Conservation (phyloP, 2,113 vertebrate genomes). For the Oenanthe oenanthe region DNA sequence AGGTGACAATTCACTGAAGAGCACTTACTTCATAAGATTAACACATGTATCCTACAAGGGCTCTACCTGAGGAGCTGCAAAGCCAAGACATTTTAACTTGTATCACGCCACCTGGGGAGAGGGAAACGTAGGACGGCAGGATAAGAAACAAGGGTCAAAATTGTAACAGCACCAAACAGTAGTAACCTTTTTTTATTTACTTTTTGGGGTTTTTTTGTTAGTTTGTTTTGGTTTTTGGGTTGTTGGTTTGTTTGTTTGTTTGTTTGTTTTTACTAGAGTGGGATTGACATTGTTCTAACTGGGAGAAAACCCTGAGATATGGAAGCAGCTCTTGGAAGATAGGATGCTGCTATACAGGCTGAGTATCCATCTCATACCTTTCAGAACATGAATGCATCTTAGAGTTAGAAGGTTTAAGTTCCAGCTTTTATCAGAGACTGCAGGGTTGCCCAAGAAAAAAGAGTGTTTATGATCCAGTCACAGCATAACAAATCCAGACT, state of each 20-base stretch:
- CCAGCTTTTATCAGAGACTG: not conserved
- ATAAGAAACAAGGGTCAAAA: not conserved
- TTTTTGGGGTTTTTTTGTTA: no score
- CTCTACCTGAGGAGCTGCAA: not conserved
- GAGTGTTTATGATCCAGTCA: not conserved
- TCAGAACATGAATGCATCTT: not conserved
- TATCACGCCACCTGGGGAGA: not conserved
- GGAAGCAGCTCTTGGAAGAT: not conserved
- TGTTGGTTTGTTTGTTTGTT: no score
- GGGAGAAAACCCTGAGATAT: not conserved
- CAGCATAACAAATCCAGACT: not conserved
- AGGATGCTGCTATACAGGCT: not conserved
- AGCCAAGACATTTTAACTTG: not conserved
- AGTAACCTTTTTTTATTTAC: not conserved
- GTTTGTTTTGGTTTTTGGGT: no score
- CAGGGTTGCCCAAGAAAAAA: not conserved
- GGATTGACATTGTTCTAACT: not conserved
- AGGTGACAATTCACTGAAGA: not conserved
- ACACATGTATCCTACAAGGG: not conserved
- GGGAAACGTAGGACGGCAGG: not conserved
- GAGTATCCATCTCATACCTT: not conserved
- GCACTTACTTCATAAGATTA: not conserved
- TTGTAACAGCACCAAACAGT: not conserved
- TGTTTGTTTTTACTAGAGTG: no score
- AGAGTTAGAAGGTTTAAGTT: not conserved